Evolutionary conservation across 2,888 invertebrate species (phyloP).

Genomic region (Microctonus hyperodae): DNA sequence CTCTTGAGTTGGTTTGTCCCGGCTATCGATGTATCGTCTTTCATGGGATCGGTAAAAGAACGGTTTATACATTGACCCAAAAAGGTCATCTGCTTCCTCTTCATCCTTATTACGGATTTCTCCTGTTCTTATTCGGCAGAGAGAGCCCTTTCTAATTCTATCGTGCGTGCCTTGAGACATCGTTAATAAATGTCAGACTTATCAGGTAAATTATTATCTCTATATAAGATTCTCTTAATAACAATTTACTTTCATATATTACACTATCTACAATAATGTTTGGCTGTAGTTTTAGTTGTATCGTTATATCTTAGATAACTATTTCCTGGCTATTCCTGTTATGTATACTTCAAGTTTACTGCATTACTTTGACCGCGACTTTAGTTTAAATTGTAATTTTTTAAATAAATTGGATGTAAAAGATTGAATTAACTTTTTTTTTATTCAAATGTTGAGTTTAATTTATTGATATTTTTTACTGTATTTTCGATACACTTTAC

Average conservation of each 20-base stretch:
- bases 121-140: too few relatives aligned
- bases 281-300: neutral
- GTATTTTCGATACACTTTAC: neutral
- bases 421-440: neutral
- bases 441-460: neutral
- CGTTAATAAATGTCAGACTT: conserved; percentile 18
- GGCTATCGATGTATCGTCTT: neutral
- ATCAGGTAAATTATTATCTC: conserved; percentile 15
- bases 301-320: neutral
- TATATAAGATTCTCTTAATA: conserved; percentile 9
- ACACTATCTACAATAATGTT: neutral
- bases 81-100: neutral
- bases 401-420: too few relatives aligned
- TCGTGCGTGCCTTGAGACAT: conserved; percentile 5
- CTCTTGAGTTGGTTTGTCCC: neutral
- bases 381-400: conserved; percentile 2
- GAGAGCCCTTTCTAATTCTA: neutral
- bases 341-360: neutral
- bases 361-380: neutral
- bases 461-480: neutral
- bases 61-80: conserved; percentile 6
- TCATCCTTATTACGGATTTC: too few relatives aligned
- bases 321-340: neutral
- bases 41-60: neutral
- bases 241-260: neutral